phyloP scores from a whole-genome alignment of 2,797 vertebrate species.

The Pseudocheirus occidentalis region DNA sequence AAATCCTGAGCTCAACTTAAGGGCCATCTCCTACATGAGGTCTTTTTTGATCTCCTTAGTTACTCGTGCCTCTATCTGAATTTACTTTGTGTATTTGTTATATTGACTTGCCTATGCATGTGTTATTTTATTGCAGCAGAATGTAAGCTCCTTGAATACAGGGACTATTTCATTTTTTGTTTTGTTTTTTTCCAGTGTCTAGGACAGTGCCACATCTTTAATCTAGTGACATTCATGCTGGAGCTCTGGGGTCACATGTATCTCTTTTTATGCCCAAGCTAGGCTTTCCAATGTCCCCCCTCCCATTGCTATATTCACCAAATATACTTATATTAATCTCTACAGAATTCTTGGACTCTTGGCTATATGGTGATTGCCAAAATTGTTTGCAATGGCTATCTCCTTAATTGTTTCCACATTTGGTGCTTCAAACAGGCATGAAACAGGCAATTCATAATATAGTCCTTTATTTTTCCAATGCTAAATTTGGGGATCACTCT shows the following conservation, averaged over 20 bases:
- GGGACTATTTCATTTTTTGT: not conserved
- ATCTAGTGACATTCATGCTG: slow-evolving; percentile 17
- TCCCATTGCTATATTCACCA: slow-evolving; percentile 9
- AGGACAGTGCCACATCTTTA: not conserved
- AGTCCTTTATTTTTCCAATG: not conserved
- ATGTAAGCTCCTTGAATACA: not conserved
- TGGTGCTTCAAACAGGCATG: slow-evolving; percentile 25
- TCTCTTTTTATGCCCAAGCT: not conserved
- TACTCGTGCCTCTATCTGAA: not conserved
- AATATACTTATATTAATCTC: not conserved
- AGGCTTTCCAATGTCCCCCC: not conserved
- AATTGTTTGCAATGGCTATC: not conserved
- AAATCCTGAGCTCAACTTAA: not conserved
- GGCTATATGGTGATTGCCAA: slow-evolving; percentile 24
- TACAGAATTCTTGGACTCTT: not conserved
- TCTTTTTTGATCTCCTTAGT: not conserved
- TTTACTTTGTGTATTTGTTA: not conserved
- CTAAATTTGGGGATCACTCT: not conserved
- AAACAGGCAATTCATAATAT: slow-evolving; percentile 23
- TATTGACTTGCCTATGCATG: not conserved
- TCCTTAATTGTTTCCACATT: slow-evolving; percentile 26
- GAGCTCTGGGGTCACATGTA: not conserved
- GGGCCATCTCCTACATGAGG: not conserved
- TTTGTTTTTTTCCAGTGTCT: not conserved
- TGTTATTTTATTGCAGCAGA: not conserved